Conservation (phyloP, 2,888 invertebrate species). For the Tenodera sinensis region DNA sequence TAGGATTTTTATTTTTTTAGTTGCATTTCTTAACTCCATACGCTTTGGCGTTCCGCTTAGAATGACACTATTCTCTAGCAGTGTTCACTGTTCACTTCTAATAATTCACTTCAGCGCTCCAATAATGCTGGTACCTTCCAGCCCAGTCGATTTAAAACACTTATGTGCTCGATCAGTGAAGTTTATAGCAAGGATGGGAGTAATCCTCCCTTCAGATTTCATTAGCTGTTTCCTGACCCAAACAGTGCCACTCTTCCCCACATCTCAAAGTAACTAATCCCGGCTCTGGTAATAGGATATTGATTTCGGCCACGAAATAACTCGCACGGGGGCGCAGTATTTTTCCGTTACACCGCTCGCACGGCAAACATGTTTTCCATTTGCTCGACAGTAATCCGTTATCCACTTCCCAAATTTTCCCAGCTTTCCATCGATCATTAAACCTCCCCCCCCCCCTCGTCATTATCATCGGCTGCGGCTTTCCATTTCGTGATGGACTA, state of each 20-base stretch:
- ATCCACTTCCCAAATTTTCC: not conserved
- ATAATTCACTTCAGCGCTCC: too few relatives aligned
- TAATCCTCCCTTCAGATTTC: not conserved
- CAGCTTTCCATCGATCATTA: not conserved
- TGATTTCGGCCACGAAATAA: not conserved
- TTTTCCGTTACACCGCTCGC: not conserved
- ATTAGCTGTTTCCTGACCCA: not conserved
- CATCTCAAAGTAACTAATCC: not conserved
- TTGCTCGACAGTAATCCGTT: not conserved
- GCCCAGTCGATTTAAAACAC: not conserved
- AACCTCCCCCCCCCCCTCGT: too few relatives aligned
- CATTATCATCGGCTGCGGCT: not conserved
- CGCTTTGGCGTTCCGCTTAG: too few relatives aligned
- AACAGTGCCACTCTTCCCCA: too few relatives aligned
- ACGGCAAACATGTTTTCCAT: not conserved
- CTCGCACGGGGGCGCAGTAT: not conserved
- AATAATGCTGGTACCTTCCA: too few relatives aligned
- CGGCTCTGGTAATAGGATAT: conserved; percentile 11
- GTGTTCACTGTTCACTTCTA: too few relatives aligned
- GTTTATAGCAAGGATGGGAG: not conserved
- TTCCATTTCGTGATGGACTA: not conserved
- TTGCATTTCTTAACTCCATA: too few relatives aligned
- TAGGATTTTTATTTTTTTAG: too few relatives aligned
- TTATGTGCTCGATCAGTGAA: not conserved
- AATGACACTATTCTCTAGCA: too few relatives aligned